These are phyloP conservation scores for Thamnaconus septentrionalis DNA, from an alignment of 2,113 vertebrate genomes.

Conservation along the genomic window DNA sequence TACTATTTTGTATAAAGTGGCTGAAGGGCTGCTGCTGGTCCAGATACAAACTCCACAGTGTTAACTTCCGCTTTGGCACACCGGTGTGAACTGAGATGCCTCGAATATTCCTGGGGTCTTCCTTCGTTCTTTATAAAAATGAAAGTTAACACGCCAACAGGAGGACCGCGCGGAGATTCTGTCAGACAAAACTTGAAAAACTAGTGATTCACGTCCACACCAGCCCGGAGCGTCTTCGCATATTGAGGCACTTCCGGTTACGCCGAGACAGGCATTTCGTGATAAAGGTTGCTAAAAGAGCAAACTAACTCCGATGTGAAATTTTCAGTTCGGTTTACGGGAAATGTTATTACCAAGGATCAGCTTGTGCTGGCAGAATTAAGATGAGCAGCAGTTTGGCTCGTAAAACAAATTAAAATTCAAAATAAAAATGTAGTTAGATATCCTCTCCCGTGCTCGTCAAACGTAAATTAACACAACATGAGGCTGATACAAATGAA, in stretches of 20 bases:
- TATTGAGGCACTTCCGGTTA: conserved; percentile 35
- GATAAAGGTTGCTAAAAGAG: conserved; percentile 31
- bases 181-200: conserved; percentile 13
- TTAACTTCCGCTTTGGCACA: background rate
- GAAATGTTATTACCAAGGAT: too few species aligned
- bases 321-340: too few species aligned
- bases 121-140: background rate
- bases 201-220: background rate
- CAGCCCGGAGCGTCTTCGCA: background rate
- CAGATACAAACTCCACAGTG: conserved; percentile 1
- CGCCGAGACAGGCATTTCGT: background rate
- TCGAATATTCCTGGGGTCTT: background rate
- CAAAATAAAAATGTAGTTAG: too few species aligned
- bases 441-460: too few species aligned
- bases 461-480: too few species aligned
- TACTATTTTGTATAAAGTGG: conserved; percentile 19
- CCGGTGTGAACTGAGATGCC: background rate
- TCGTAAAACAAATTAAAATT: too few species aligned
- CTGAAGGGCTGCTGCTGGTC: background rate
- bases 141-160: too few species aligned
- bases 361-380: too few species aligned
- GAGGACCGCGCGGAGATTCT: too few species aligned
- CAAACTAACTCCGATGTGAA: background rate
- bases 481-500: too few species aligned
- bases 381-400: too few species aligned